Base-by-base conservation (phyloP, 1,140 invertebrate species). In the Caerostris extrusa region DNA sequence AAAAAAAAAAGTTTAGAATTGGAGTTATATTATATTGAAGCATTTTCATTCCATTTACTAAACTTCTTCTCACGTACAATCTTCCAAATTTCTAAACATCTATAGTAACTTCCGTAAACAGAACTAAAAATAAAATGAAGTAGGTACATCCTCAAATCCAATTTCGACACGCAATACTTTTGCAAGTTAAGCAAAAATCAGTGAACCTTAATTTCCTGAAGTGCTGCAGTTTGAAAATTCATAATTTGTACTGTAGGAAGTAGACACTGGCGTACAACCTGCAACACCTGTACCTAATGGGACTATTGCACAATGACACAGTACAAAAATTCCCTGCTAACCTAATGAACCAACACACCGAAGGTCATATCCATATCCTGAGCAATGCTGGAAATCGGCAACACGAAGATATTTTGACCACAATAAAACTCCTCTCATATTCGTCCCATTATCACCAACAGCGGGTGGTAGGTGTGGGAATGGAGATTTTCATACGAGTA, bases 281-380 rank as follows among this genome's bases (percentile, higher is more conserved):
- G 17, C 17, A 8, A 8, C 71, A 77, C 71, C 71, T 77, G 71
- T 53, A 77, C 61, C 34, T 34, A 34, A 34, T 34, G 71, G 19
- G 8, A 53, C 34, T 77, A 3, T 77, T 50, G 71, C 71, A 77
- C 71, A 77, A 77, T 77, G 71, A 77, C 71, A 77, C 50, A 77
- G 71, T 77, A 77, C 71, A 77, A 77, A 17, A 64, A 83, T 83
- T 19, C 19, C 56, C 82, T 83, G 53, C 90, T 91, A 91, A 91
- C 90, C 90, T 91, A 91, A 91, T 91, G 90, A 91, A 91, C 90
- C 90, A 64, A 82, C 58, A n/a, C n/a, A 60, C 5, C 55, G 87
- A 91, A 91, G 90, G 90, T 83, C 90, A 83, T 91, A 91, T 91
- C 58, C 60, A 83, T 91, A 91, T 91, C 90, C 90, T 91, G 90